phyloP scores from a whole-genome alignment of 2,113 vertebrate genomes.

The Pygoscelis antarcticus region DNA sequence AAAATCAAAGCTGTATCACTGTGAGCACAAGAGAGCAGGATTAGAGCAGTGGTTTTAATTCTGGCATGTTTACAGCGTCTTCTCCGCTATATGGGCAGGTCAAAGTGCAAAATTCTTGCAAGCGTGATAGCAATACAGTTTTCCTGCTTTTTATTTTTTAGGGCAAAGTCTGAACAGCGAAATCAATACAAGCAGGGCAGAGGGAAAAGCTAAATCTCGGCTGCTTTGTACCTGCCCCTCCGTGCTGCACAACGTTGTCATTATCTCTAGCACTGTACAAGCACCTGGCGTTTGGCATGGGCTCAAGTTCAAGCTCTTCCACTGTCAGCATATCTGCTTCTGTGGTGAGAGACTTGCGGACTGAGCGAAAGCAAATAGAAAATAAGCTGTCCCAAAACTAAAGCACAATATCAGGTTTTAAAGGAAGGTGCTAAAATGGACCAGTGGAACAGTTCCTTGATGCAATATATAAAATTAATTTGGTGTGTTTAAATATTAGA shows the following conservation, averaged over 20 bases:
- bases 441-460: not conserved
- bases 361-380: not conserved
- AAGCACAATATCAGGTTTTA: not conserved
- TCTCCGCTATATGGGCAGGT: not conserved
- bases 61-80: not conserved
- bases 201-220: not conserved
- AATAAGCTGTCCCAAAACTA: not conserved
- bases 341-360: not conserved
- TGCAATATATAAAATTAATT: not conserved
- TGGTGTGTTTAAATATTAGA: not conserved
- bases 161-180: not conserved
- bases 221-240: not conserved
- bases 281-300: not conserved
- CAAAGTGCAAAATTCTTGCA: not conserved
- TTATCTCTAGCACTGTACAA: not conserved
- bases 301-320: not conserved
- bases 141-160: not conserved
- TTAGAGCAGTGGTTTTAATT: not conserved
- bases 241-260: accelerated
- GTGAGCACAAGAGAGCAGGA: not conserved
- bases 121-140: too few relatives aligned
- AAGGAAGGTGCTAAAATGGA: not conserved
- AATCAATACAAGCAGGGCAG: not conserved
- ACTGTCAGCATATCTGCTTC: not conserved
- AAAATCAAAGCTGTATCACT: not conserved